These are phyloP conservation scores for Tyto alba DNA, from an alignment of 2,113 vertebrate genomes.

Conservation along the genomic window DNA sequence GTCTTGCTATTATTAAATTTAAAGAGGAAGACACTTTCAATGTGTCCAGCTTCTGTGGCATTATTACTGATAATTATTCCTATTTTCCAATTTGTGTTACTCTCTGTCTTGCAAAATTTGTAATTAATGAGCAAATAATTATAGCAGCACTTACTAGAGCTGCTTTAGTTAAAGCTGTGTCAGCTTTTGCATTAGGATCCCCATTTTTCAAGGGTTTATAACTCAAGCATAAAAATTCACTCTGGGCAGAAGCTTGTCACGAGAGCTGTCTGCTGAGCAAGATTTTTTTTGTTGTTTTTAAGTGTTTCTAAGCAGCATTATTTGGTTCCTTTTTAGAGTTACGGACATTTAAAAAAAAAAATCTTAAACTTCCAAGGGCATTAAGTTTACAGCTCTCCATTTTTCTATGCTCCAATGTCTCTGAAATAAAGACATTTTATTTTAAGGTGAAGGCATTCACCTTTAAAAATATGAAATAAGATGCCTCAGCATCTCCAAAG, in stretches of 20 bases:
- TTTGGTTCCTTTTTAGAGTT: neutral
- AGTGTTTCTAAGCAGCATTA: neutral
- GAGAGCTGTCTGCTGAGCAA: slow-evolving; percentile 5
- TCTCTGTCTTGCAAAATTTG: slow-evolving; percentile 69
- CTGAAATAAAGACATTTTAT: neutral
- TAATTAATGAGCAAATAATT: slow-evolving; percentile 75
- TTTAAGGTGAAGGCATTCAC: neutral
- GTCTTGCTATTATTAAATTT: slow-evolving; percentile 72
- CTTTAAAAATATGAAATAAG: neutral
- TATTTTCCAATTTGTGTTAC: slow-evolving; percentile 74
- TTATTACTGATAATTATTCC: slow-evolving; percentile 71
- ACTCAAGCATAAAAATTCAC: slow-evolving; percentile 63
- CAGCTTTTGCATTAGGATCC: slow-evolving; percentile 56
- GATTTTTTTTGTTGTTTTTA: neutral
- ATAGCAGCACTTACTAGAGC: slow-evolving; percentile 60
- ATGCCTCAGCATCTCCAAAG: neutral
- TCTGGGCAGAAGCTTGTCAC: neutral
- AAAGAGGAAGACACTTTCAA: slow-evolving; percentile 66
- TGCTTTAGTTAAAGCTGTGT: slow-evolving; percentile 63
- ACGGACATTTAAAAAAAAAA: neutral
- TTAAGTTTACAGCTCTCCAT: neutral
- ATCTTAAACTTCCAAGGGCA: neutral
- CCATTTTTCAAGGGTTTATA: slow-evolving; percentile 64
- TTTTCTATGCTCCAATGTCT: neutral
- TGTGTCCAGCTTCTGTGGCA: slow-evolving; percentile 54